A percentile compares a stretch with the other conserved stretches of the same genome.
These are phyloP conservation scores for Philypnodon macrostomus DNA, from an alignment of 2,797 vertebrate species.

Conservation along the genomic window DNA sequence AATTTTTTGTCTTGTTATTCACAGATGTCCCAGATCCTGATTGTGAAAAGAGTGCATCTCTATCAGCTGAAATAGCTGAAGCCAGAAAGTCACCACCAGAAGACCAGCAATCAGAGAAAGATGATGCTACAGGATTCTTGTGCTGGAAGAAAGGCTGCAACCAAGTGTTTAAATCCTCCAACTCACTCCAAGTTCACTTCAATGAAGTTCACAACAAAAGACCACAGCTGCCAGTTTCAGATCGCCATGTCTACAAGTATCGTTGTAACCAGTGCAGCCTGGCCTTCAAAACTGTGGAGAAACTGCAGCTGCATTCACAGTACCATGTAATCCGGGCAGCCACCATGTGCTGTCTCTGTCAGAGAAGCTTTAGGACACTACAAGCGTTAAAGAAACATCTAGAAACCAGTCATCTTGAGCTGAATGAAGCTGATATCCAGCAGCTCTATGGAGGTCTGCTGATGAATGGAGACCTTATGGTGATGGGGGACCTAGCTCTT, in stretches of 20 bases:
- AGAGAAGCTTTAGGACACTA: constrained; percentile 96
- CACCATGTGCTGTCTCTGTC: constrained; percentile 99
- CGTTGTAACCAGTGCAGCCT: constrained; percentile 98
- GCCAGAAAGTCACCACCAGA: constrained; percentile 79
- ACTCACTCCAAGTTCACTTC: constrained; percentile 95
- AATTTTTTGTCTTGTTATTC: constrained; percentile 48
- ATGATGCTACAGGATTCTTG: constrained; percentile 90
- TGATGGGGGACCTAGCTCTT: constrained; percentile 88
- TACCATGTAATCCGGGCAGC: constrained; percentile 97
- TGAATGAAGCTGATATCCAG: constrained; percentile 97
- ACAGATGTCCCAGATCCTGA: constrained; percentile 88
- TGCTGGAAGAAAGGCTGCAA: constrained; percentile 99
- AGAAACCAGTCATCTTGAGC: constrained; percentile 94
- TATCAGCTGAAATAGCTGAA: constrained; percentile 79
- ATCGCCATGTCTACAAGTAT: constrained; percentile 98
- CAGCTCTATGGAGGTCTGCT: constrained; percentile 94
- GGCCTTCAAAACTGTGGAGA: constrained; percentile 98
- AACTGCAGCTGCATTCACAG: constrained; percentile 96
- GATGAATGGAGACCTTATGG: constrained; percentile 94
- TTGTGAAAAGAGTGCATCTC: constrained; percentile 79
- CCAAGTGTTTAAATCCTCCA: constrained; percentile 95
- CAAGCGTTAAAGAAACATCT: constrained; percentile 97
- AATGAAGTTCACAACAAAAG: constrained; percentile 96
- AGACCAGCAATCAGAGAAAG: constrained; percentile 82
- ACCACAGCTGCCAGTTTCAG: constrained; percentile 93